Base-by-base conservation (phyloP, 2,113 vertebrate species). In the Sander vitreus region DNA sequence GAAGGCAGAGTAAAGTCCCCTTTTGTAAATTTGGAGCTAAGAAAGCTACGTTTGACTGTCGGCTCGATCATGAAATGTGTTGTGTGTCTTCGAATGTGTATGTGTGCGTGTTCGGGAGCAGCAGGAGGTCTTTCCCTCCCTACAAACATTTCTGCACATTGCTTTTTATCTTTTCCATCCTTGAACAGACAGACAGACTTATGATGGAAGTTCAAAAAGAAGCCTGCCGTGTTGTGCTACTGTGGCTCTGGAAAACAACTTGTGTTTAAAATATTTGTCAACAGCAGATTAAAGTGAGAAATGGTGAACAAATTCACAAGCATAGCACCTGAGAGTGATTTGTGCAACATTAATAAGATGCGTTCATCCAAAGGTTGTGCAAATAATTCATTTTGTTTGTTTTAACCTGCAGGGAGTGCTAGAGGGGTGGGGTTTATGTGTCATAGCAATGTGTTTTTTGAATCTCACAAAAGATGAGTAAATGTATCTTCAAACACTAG, bases 321-420 rank as follows among this genome's bases (percentile, higher is more conserved):
- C 33, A 2, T 2, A 58, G 53, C 36, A 73, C 30, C 51, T 69
- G 45, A 5, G 13, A 80, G 54, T 0, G 3, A 53, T 57, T 47
- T 2, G 3, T 65, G 53, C 27, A 65, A 71, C 54, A 74, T 64
- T 60, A 75, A 71, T 76, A 76, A 53, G 13, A 62, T 19, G 53
- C 54, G 69, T 57, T 30, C 9, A 76, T 70, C 45, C 51, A 68
- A 68, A 36, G 48, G 19, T 1, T 59, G 36, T 10, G 55, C 64
- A 75, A 89, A 88, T 69, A 72, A 74, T 60, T 63, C 67, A 2
- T 55, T 9, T 6, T 77, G 86, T 91, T 89, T 84, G 86, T 71
- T 89, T 85, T 89, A 80, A 73, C 45, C 59, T 60, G 27, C 78
- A 78, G 77, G 77, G 77, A 65, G 76, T 83, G 80, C 65, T 85